A percentile compares a stretch with the other conserved stretches of the same genome.
Evolutionary conservation across 1,140 invertebrate species (phyloP).

Genomic region (Apis laboriosa): DNA sequence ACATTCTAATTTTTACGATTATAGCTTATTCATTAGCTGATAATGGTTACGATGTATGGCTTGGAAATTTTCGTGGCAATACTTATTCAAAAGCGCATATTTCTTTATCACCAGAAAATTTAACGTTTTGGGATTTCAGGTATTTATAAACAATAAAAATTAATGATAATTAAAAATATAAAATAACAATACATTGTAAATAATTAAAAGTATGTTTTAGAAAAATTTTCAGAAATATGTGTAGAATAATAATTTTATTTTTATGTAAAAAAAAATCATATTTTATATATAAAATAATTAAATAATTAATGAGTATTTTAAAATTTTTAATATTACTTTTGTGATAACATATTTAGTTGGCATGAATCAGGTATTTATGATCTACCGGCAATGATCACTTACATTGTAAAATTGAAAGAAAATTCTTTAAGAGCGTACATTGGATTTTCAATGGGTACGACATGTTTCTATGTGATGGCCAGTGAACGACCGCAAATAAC

Average conservation of each 20-base stretch:
- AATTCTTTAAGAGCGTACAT: constrained; percentile 77
- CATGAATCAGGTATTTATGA: constrained; percentile 84
- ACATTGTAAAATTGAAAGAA: constrained; percentile 65
- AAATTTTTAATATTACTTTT: constrained; percentile 2
- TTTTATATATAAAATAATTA: background rate
- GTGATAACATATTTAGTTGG: constrained; percentile 57
- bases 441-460: constrained; percentile 85
- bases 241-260: background rate
- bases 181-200: background rate
- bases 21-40: constrained; percentile 56
- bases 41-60: constrained; percentile 57
- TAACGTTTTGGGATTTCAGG: constrained; percentile 61
- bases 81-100: constrained; percentile 59
- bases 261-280: background rate
- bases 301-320: background rate
- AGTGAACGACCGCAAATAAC: constrained; percentile 81
- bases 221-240: background rate
- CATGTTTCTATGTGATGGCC: constrained; percentile 84
- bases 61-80: constrained; percentile 61
- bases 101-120: constrained; percentile 14
- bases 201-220: background rate
- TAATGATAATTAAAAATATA: background rate
- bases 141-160: constrained; percentile 15
- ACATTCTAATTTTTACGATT: background rate
- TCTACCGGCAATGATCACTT: constrained; percentile 83